Base-by-base conservation (phyloP, 2,113 vertebrate species). In the Mastomys coucha region DNA sequence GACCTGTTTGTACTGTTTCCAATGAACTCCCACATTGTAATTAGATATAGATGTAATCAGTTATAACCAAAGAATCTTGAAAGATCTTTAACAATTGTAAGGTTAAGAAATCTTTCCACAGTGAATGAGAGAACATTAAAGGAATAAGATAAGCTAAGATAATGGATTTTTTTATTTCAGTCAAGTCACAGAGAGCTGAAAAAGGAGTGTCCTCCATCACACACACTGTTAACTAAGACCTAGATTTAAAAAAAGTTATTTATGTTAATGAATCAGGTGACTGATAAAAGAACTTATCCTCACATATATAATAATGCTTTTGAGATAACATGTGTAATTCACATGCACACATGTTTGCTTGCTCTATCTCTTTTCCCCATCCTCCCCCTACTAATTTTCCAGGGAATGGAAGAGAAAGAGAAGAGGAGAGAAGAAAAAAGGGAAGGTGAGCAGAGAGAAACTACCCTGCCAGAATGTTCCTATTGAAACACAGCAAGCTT, bases 81-180 rank as follows among this genome's bases (percentile, higher is more conserved):
- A 95, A 89, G 45, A 89, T 73, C 14, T 76, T 93, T 53, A 77
- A 96, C 36, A 72, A 95, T 76, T 93, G 84, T 78, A 91, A 94
- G 56, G 69, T 39, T 92, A 91, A 95, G 36, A 91, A 96, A 96
- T 91, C 45, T 33, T 94, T 96, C 69, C 70, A 94, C 1, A 51
- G 42, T 73, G 1, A 85, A 75, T 42, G 26, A 93, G n/a, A 97
- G 92, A 96, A 92, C 36, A 96, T 63, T 36, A 95, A 95, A 94
- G 6, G 49, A 31, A 95, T 92, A 91, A 67, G 81, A 36, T 49
- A 58, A 14, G 24, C n/a, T 96, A 95, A 95, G 91, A 92, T 81
- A 87, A 97, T 92, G 19, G 9, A 67, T 42, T 69, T 92, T 90
- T 85, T 36, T 14, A 70, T 42, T 95, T 76, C 72, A 77, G 76